Conservation (phyloP, 2,888 invertebrate species). For the Ptychoptera contaminata region DNA sequence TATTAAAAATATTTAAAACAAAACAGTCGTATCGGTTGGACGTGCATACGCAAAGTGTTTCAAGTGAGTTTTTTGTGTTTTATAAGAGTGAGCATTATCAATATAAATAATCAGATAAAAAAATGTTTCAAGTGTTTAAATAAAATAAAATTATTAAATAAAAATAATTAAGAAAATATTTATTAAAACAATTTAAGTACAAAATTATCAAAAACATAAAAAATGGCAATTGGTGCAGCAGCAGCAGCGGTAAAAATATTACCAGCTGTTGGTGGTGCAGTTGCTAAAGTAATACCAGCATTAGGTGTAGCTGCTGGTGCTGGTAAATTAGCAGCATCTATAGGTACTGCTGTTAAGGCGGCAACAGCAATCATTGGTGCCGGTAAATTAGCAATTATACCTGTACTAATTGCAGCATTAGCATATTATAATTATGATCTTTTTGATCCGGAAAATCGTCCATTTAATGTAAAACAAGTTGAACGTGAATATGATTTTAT, state of each 20-base stretch:
- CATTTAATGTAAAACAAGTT: conserved; percentile 48
- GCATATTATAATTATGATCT: conserved; percentile 75
- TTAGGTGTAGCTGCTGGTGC: conserved; percentile 19
- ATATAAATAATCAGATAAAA: no score
- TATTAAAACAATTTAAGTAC: background rate
- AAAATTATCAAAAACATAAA: conserved; percentile 3
- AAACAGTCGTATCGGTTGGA: background rate
- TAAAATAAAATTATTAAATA: no score
- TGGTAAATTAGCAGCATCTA: conserved; percentile 23
- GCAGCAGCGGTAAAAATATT: conserved; percentile 18
- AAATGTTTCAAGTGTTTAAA: no score
- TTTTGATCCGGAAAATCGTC: conserved; percentile 69
- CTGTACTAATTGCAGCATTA: conserved; percentile 55
- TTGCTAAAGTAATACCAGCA: conserved; percentile 27
- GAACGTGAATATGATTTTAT: conserved; percentile 66
- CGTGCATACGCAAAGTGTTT: background rate
- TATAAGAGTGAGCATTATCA: no score
- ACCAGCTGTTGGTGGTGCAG: conserved; percentile 22
- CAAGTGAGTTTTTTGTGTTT: background rate
- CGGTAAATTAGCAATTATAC: conserved; percentile 57
- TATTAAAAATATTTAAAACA: no score
- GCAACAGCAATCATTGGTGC: conserved; percentile 53
- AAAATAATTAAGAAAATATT: no score
- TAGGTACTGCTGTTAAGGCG: conserved; percentile 51
- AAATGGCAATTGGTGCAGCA: conserved; percentile 16